Evolutionary conservation across 2,888 invertebrate genomes (phyloP), one percentile per base, ranked within the genome.

Genomic region (Carpatolechia fugitivella): DNA sequence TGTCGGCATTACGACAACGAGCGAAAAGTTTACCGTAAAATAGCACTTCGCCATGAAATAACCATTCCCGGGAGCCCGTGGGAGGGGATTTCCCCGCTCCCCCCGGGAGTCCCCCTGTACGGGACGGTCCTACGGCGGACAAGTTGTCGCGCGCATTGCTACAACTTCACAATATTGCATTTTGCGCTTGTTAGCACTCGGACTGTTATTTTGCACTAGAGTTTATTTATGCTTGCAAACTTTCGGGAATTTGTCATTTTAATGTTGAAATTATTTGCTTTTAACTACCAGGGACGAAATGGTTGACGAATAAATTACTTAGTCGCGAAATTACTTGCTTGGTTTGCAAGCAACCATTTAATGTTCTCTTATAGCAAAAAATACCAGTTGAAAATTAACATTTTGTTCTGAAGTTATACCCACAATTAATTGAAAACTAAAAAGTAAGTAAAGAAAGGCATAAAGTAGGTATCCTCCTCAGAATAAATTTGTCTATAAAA

Each of bases 11-110:
- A 30, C 29, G 24, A 46, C 5, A 29, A 30, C 46, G 46, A 29
- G 47, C 16, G 40, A 48, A 30, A 48, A 48, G 16, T 48, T 48
- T 48, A 48, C 30, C 47, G 47, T 18, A 48, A 38, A 48, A 48
- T 48, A 48, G 47, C 47, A 31, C 14, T 48, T 18, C 16, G 10
- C 33, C 33, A 48, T 48, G 30, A 48, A 48, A 48, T 48, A 48
- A 30, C 47, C 16, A 10, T 13, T 24, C 44, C 47, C 31, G 47
- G 10, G 16, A 31, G 16, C 14, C 14, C 5, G 10, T 1, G 38
- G 24, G 24, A 24, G 24, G 24, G 6, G 24, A 7, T 3, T 38
- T 38, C 14, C 16, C 14, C 11, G 40, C 4, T 20, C 20, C 11
- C 18, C 4, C 14, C 38, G 38, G 38, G 14, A 7, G 7, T 16